phyloP scores from a whole-genome alignment of 2,113 vertebrate genomes.

The Danio rerio region GRCz12tu NC_133188.1:31803001-31803500 shows the following conservation, averaged over 20 bases:
- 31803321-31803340: conserved; percentile 34
- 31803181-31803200: neutral
- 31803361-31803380: conserved; percentile 44
- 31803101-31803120: neutral
- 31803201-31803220: conserved; percentile 1
- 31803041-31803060: conserved; percentile 17
- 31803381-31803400: conserved; percentile 55
- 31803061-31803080: neutral
- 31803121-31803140: neutral
- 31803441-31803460: conserved; percentile 13
- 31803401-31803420: conserved; percentile 53
- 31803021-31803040: conserved; percentile 69
- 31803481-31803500: conserved; percentile 14
- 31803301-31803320: neutral
- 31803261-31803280: neutral
- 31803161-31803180: neutral
- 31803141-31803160: too few species aligned
- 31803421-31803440: conserved; percentile 46
- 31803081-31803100: neutral
- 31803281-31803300: neutral
- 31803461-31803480: neutral
- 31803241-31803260: conserved; percentile 3
- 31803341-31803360: conserved; percentile 52
- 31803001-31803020: conserved; percentile 67
- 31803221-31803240: neutral